Base-by-base conservation (phyloP, 2,113 vertebrate species). In the Sphaerodactylus townsendi region DNA sequence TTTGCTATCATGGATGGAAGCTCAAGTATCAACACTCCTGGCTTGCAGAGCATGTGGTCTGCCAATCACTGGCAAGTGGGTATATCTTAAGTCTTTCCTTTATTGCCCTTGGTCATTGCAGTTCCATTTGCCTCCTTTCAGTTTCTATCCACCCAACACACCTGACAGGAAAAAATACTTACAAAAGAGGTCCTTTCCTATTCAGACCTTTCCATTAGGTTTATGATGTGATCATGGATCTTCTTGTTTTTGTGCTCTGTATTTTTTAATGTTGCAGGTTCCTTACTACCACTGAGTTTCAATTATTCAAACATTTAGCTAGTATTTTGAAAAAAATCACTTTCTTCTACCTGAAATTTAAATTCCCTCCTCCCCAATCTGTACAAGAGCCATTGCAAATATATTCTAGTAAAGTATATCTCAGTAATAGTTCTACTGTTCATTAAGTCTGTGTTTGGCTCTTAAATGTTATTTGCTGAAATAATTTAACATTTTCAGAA, bases 401-500 rank as follows among this genome's bases (percentile, higher is more conserved):
- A 39, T 33, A 62, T 59, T 19, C 30, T 44, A 59, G 13, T 44
- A 59, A 44, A 77, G 37, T 70, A 46, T 59, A 25, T 77, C 46
- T 59, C 75, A 62, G 19, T 59, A 71, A 77, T 44, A 17, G 30
- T 46, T 70, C 39, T 62, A 71, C 50, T 85, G 23, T 59, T 85
- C 41, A 62, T 64, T 72, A 72, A 71, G n/a, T 10, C n/a, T 73
- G 39, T 53, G 44, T 46, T 50, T 73, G 80, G 10, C 30, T 72
- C n/a, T 62, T 79, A 66, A 46, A 79, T 79, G 6, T 76, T 87
- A 64, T 84, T 80, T 59, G 33, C 50, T 70, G 28, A 80, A 87
- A 84, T 62, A n/a, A 28, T 70, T 84, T 69, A 76, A 80, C 17
- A 65, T 37, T 50, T 46, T 53, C 13, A 75, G 39, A 71, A 80